These are phyloP conservation scores for Syngnathus floridae DNA, from an alignment of 2,113 vertebrate species.

Conservation along the genomic window DNA sequence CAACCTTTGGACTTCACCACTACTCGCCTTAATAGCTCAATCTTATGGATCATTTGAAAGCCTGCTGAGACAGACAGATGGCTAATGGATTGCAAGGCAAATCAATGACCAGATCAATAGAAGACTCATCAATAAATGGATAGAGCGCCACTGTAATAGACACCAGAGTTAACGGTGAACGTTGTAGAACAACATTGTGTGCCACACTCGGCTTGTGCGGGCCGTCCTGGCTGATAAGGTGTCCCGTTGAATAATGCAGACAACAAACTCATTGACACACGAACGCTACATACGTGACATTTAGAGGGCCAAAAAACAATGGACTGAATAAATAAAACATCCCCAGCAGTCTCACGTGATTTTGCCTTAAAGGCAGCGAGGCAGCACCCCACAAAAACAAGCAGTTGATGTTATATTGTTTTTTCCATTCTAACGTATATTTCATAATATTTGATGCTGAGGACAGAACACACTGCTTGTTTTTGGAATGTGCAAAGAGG, in stretches of 20 bases:
- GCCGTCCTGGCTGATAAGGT: constrained; percentile 44
- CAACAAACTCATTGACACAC: constrained; percentile 47
- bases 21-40: constrained; percentile 61
- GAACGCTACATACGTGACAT: constrained; percentile 35
- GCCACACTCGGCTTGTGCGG: constrained; percentile 31
- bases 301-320: constrained; percentile 3
- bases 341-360: background rate
- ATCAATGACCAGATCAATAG: constrained; percentile 65
- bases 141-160: constrained; percentile 65
- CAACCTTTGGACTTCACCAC: constrained; percentile 66
- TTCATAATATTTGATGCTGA: background rate
- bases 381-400: background rate
- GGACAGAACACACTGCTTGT: background rate
- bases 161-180: constrained; percentile 48
- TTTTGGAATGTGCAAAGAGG: background rate
- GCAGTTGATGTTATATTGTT: background rate
- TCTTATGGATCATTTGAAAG: constrained; percentile 69
- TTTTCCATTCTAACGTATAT: background rate
- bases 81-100: constrained; percentile 67
- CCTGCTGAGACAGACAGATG: constrained; percentile 63
- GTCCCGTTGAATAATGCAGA: constrained; percentile 57
- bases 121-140: constrained; percentile 67
- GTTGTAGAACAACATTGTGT: constrained; percentile 40
- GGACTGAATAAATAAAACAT: background rate
- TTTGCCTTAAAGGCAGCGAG: background rate